Base-by-base conservation (phyloP, 2,113 vertebrate species). In the Oplegnathus fasciatus region DNA sequence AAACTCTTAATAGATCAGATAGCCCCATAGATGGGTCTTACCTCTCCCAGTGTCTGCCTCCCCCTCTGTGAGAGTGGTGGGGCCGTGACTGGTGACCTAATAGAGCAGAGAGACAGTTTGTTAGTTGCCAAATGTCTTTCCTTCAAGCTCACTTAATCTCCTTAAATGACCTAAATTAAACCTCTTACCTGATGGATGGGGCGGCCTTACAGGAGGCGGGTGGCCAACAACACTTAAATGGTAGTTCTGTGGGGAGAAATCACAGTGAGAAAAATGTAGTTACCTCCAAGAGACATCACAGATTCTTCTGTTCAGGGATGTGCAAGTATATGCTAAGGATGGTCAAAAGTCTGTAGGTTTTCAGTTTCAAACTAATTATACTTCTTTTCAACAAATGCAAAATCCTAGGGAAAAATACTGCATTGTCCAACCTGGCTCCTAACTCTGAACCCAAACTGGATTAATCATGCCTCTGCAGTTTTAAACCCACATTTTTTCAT, bases 191-290 rank as follows among this genome's bases (percentile, higher is more conserved):
- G 91, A 58, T 48, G 85, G 70, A 55, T 93, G 92, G 68, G 90
- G 76, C 0, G 80, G 96, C 30, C 91, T 91, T 28, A 58, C 0
- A 30, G 96, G 89, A 46, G 96, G 95, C 15, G 97, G 96, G 80
- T 96, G 97, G 69, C 97, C 95, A 72, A 98, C 94, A 3, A 98
- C 94, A 70, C 95, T 96, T 81, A 98, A 95, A 82, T 97, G 97
- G 89, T 96, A 98, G 68, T 96, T 96, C 98, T 99, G 92, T 9
- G 13, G 5, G n/a, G 37, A 72, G 10, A 84, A 54, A 66, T 22
- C 9, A 75, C 3, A 85, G 24, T 2, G 4, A 52, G 6, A 24
- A 54, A 42, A 50, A 75, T n/a, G 3, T 14, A 26, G 9, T 71
- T 34, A 65, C 30, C 11, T 3, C 13, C 1, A 37, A 28, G 48